Evolutionary conservation across 2,888 invertebrate genomes (phyloP).

Genomic region (Adelognathus sp.): DNA sequence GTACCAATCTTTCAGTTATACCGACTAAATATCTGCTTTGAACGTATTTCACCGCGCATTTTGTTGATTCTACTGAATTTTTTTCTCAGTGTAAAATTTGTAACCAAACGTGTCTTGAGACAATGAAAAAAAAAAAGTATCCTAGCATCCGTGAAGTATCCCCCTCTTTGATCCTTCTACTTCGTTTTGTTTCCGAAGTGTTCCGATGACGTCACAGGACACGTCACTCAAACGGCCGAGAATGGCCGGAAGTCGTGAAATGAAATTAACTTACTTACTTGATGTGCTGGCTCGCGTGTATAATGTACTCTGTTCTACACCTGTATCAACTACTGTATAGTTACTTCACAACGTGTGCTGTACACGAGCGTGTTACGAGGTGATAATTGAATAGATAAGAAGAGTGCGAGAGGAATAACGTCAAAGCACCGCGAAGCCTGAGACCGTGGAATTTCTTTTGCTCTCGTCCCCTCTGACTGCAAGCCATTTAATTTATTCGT

Average conservation of each 20-base stretch:
- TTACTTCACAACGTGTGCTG: conserved; percentile 61
- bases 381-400: conserved; percentile 80
- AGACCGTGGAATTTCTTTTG: background rate
- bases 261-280: conserved; percentile 75
- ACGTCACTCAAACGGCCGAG: conserved; percentile 78
- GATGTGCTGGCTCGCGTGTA: conserved; percentile 17
- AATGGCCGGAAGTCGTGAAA: conserved; percentile 81
- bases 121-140: conserved; percentile 61
- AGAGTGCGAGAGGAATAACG: background rate
- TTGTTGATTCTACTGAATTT: too few species aligned
- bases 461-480: too few species aligned
- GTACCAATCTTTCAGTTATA: too few species aligned
- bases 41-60: too few species aligned
- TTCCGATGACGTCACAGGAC: conserved; percentile 78
- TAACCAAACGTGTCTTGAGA: background rate
- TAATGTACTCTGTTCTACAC: conserved; percentile 45
- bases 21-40: too few species aligned
- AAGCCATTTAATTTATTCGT: too few species aligned
- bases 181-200: background rate
- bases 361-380: conserved; percentile 72
- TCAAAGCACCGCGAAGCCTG: background rate
- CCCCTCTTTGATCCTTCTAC: conserved; percentile 13
- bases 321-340: conserved; percentile 7
- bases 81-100: too few species aligned
- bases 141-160: conserved; percentile 73